Conservation (phyloP, 1,140 invertebrate species). For the Cyclargus thomasi region DNA sequence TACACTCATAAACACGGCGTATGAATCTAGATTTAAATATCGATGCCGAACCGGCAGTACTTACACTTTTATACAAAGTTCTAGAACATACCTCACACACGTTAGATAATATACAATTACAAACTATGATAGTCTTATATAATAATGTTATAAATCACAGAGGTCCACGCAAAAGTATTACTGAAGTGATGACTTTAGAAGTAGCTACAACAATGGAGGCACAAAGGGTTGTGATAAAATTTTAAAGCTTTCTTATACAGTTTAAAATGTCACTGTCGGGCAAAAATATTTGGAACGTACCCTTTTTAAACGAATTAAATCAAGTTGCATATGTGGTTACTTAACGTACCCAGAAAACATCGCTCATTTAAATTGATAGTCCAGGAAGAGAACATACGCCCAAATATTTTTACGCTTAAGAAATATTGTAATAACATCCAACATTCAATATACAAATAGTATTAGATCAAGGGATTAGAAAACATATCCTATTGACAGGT, state of each 20-base stretch:
- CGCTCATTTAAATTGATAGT: not conserved
- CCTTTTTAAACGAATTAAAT: not conserved
- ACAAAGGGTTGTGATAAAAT: constrained; percentile 34
- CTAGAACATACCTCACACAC: not conserved
- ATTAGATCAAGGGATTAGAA: constrained; percentile 5
- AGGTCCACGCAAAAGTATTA: constrained; percentile 16
- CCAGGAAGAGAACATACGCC: not conserved
- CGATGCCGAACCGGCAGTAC: not conserved
- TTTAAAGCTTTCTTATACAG: constrained; percentile 38
- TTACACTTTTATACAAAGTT: not conserved
- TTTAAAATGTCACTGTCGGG: constrained; percentile 25
- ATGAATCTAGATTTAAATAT: not conserved
- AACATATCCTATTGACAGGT: constrained; percentile 2
- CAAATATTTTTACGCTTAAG: not conserved
- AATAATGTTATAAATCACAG: constrained; percentile 9
- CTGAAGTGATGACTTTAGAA: constrained; percentile 10
- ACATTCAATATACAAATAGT: constrained; percentile 9
- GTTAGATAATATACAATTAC: not conserved
- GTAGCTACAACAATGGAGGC: constrained; percentile 31
- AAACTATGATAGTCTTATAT: constrained; percentile 5
- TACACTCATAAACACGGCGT: not conserved
- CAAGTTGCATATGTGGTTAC: no score
- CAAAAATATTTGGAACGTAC: not conserved
- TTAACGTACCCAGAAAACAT: no score
- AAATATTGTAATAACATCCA: constrained; percentile 11